Base-by-base conservation (phyloP, 2,797 vertebrate species). In the Alauda arvensis region DNA sequence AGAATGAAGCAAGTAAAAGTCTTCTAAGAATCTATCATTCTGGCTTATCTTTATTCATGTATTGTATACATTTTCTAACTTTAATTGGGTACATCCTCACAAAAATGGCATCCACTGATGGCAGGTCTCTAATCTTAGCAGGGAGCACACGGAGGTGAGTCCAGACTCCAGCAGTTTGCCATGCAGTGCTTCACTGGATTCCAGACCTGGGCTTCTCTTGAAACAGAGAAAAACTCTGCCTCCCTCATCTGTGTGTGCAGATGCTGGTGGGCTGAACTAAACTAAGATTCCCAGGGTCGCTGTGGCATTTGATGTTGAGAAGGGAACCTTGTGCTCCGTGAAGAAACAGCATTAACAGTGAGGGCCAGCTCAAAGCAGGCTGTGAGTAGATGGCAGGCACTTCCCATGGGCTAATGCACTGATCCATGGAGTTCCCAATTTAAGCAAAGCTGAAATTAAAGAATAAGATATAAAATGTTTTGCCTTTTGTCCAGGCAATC, bases 81-180 rank as follows among this genome's bases (percentile, higher is more conserved):
- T 48, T 46, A 62, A 8, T 42, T 76, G 67, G 70, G 3, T 8
- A 17, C 18, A 52, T 20, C 16, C 21, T 63, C 13, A 28, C 39
- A 57, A 37, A 11, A 37, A 11, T 46, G 49, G 7, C 18, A 45
- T 14, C 4, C 17, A 4, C 6, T 21, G 28, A 19, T 26, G 10
- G 29, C 26, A 51, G n/a, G 13, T 74, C n/a, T 66, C 52, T 45
- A 20, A n/a, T 45, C 13, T 24, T 11, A 29, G 39, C 28, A 51
- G 29, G 28, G 24, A 5, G 15, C 20, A 6, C 12, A 16, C 0
- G 24, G n/a, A 45, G 28, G 28, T 0, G 0, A 19, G 23, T 9
- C 7, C 53, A 51, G 28, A 16, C 23, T 43, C 15, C 28, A 43
- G 45, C 8, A 19, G 18, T 31, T 62, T 59, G 45, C 39, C 62